A percentile compares a stretch with the other conserved stretches of the same genome.
Evolutionary conservation across 2,113 vertebrate genomes (phyloP).

Genomic region (Lophura nycthemera): DNA sequence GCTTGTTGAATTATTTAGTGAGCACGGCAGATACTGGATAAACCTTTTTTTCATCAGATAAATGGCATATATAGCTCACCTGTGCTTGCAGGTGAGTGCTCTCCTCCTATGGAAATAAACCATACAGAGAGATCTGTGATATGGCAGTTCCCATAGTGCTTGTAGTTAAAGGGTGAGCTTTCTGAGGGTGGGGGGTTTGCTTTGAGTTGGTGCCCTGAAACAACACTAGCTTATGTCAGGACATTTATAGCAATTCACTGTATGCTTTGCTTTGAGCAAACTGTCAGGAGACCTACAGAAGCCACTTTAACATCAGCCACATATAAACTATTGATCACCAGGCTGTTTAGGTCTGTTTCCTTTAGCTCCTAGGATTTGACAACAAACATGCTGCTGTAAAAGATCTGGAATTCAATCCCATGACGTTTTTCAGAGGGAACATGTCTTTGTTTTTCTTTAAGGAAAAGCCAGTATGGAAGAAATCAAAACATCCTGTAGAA

Average conservation of each 20-base stretch:
- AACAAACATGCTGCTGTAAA: neutral
- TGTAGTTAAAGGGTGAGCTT: neutral
- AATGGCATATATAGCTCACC: neutral
- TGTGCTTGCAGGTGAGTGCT: neutral
- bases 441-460: neutral
- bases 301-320: neutral
- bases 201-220: neutral
- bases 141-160: neutral
- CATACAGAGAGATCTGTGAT: neutral
- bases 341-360: neutral
- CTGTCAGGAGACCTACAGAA: neutral
- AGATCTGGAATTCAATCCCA: neutral
- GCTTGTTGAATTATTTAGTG: constrained; percentile 43
- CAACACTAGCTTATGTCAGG: neutral
- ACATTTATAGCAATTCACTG: neutral
- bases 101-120: neutral
- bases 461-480: neutral
- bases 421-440: neutral
- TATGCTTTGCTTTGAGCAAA: constrained; percentile 1
- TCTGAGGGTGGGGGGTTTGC: neutral
- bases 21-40: neutral
- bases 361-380: neutral
- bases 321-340: neutral
- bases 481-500: constrained; percentile 16
- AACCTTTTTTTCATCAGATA: neutral